Base-by-base conservation (phyloP, 30 jellyfish, hydroid and myxozoan species). In the Cassiopea andromeda region DNA sequence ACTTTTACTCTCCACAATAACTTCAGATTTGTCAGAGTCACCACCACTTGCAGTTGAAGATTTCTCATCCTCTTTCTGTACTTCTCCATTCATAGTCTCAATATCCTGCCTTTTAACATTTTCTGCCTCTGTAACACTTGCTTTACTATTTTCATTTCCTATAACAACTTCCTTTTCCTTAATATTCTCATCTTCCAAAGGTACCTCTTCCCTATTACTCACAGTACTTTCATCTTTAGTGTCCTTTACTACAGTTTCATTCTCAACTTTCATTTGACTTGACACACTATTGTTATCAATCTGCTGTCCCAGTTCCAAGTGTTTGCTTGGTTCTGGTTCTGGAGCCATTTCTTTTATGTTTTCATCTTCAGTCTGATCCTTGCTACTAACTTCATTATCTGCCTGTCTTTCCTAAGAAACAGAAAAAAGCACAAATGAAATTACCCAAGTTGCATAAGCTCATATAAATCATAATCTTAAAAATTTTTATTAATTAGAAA, bases 1-100 rank as follows among this genome's bases (percentile, higher is more conserved):
- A 50, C 94, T 68, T 87, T 87, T 87, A 58, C 78, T 69, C n/a
- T 61, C 93, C 5, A 85, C 71, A 48, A 57, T 74, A 46, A 15
- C 45, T 44, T 8, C 75, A 38, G 79, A 7, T 15, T 44, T 38
- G 58, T 85, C 81, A 15, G 80, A 7, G 16, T 73, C 61, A 43
- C 1, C 64, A 13, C 77, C 87, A 46, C 87, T 70, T 59, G 15
- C 85, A 1, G 66, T 73, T 2, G 61, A 18, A 70, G 80, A 54
- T 0, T 45, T 57, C 38, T 64, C 79, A 54, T 61, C 13, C 48
- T 54, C 69, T 14, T 48, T 81, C 73, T n/a, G 71, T 19, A 45
- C 46, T 3, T 81, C 80, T 44, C 82, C 82, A 68, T 66, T 81
- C 46, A 13, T 14, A 9, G 49, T 10, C 48, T 67, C 90, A 19